Evolutionary conservation across 53 echinoderm and acorn worm genomes (phyloP).

Genomic region (Glandiceps talaboti): DNA sequence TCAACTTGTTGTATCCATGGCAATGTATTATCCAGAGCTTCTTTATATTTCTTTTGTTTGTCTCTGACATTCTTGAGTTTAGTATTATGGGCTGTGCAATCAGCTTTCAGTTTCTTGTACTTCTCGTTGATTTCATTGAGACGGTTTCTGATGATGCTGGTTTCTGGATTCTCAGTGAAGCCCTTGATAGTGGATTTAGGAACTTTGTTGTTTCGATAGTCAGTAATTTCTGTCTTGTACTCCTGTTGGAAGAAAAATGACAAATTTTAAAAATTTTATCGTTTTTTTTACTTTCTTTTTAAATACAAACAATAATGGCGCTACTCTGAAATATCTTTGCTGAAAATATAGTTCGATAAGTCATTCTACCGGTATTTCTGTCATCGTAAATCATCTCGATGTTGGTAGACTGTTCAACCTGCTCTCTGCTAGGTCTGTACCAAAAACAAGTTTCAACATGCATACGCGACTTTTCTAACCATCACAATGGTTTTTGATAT

Average conservation of each 20-base stretch:
- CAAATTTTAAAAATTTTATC: too few relatives aligned
- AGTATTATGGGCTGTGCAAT: constrained; percentile 56
- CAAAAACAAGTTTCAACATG: too few relatives aligned
- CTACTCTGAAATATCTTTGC: too few relatives aligned
- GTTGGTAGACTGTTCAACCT: too few relatives aligned
- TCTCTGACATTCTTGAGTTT: constrained; percentile 64
- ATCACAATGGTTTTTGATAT: too few relatives aligned
- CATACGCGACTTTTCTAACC: too few relatives aligned
- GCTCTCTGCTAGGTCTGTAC: too few relatives aligned
- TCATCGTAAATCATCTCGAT: too few relatives aligned
- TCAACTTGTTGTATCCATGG: constrained; percentile 84
- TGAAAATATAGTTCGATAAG: too few relatives aligned
- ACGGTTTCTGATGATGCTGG: constrained; percentile 86
- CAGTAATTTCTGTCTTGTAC: constrained; percentile 52
- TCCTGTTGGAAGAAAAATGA: constrained; percentile 23
- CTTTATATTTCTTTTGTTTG: constrained; percentile 81
- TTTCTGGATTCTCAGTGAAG: constrained; percentile 80
- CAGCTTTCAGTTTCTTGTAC: constrained; percentile 69
- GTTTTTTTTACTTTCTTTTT: not conserved
- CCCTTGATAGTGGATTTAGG: constrained; percentile 73
- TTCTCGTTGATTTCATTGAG: constrained; percentile 80
- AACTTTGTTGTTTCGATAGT: constrained; percentile 64
- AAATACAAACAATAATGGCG: too few relatives aligned
- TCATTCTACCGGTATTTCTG: too few relatives aligned
- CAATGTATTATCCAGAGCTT: constrained; percentile 50